Evolutionary conservation across 2,888 invertebrate species (phyloP).

Genomic region (Ophion ventricosus): DNA sequence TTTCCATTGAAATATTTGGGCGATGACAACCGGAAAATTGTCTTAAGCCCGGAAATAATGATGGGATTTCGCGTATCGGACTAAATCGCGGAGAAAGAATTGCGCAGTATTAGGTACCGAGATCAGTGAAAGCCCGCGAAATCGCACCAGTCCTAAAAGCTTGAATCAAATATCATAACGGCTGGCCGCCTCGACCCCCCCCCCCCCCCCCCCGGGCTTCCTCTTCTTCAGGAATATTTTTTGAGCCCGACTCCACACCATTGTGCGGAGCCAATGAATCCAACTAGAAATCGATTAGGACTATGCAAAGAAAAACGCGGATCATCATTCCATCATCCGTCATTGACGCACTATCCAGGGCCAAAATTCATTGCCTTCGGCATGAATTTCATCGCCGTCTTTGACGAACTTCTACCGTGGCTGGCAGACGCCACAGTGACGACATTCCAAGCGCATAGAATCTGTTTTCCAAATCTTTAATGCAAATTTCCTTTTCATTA

Average conservation of each 20-base stretch:
- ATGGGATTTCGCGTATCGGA: slow-evolving; percentile 34
- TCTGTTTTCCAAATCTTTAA: slow-evolving; percentile 6
- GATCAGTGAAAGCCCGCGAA: slow-evolving; percentile 30
- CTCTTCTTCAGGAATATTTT: slow-evolving; percentile 44
- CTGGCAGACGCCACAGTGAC: neutral
- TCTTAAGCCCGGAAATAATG: slow-evolving; percentile 1
- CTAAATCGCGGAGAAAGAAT: neutral
- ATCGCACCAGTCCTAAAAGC: slow-evolving; percentile 2
- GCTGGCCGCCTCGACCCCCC: neutral
- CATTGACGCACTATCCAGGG: neutral
- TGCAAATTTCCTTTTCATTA: slow-evolving; percentile 12
- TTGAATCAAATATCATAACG: slow-evolving; percentile 34
- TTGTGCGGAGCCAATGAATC: slow-evolving; percentile 33
- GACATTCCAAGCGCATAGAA: neutral
- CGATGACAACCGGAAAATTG: slow-evolving; percentile 23
- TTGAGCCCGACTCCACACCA: neutral
- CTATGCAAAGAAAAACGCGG: slow-evolving; percentile 35
- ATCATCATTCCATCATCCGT: slow-evolving; percentile 34
- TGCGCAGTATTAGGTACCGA: slow-evolving; percentile 20
- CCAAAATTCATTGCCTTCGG: neutral
- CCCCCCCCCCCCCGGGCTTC: neutral
- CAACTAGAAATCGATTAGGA: neutral
- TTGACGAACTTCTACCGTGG: neutral
- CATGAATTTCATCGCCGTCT: neutral
- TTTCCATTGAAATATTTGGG: neutral